Evolutionary conservation across 30 jellyfish, hydroid and myxozoan genomes (phyloP).

Genomic region (Aurelia aurita): DNA sequence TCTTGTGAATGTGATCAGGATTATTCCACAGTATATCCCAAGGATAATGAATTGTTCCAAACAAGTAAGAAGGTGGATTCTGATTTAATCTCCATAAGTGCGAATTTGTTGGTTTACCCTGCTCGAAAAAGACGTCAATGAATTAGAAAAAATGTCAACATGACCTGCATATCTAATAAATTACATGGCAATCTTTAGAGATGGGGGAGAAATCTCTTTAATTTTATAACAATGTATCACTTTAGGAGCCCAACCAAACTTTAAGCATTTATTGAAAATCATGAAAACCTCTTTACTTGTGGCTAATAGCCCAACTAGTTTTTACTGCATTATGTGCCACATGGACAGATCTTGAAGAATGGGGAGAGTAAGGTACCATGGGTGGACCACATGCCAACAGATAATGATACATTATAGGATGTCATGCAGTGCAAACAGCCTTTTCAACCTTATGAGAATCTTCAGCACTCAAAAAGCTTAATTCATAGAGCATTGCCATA

Average conservation of each 20-base stretch:
- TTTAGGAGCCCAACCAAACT: slow-evolving; percentile 5
- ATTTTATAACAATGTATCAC: slow-evolving; percentile 15
- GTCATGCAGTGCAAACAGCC: too few species aligned
- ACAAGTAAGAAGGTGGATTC: slow-evolving; percentile 79
- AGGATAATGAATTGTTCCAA: slow-evolving; percentile 88
- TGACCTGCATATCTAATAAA: slow-evolving; percentile 11
- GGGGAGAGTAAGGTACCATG: too few species aligned
- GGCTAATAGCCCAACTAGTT: too few species aligned
- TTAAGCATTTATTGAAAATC: neutral
- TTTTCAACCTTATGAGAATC: too few species aligned
- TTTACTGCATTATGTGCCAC: too few species aligned
- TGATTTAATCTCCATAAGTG: slow-evolving; percentile 74
- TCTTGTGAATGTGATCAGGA: slow-evolving; percentile 76
- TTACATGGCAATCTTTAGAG: neutral
- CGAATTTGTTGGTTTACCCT: slow-evolving; percentile 81
- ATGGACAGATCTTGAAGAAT: too few species aligned
- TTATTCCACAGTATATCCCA: slow-evolving; percentile 81
- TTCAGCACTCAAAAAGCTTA: too few species aligned
- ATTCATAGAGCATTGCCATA: too few species aligned
- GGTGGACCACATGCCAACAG: too few species aligned
- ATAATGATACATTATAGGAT: too few species aligned
- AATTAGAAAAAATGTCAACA: slow-evolving; percentile 6
- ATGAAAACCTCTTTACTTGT: neutral
- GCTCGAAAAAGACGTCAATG: neutral
- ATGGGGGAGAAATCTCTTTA: neutral